Evolutionary conservation across 2,888 invertebrate species (phyloP).

Genomic region (Leptinotarsa juncta): DNA sequence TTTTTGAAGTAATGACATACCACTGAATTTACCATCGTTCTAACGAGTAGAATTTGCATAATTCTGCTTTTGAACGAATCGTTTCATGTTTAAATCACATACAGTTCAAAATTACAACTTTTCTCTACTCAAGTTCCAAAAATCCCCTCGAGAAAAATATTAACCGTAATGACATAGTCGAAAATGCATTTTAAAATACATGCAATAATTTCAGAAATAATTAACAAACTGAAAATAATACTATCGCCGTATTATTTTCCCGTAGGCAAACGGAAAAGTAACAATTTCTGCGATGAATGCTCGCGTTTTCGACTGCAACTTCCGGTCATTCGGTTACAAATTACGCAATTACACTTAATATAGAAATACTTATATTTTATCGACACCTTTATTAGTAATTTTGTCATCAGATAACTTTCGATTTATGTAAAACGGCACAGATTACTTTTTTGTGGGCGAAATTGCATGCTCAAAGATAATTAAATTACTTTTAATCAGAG

Average conservation of each 20-base stretch:
- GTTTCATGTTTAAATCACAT: constrained; percentile 33
- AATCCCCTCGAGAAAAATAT: constrained; percentile 1
- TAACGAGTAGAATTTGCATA: constrained; percentile 37
- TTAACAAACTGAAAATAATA: constrained; percentile 40
- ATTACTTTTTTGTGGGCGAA: constrained; percentile 53
- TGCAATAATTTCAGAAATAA: constrained; percentile 40
- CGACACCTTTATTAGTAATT: constrained; percentile 50
- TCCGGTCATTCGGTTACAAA: constrained; percentile 45
- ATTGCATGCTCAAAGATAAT: constrained; percentile 57
- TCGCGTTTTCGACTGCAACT: constrained; percentile 45
- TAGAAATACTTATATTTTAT: constrained; percentile 47
- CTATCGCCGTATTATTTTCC: constrained; percentile 34
- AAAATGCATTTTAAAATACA: constrained; percentile 25
- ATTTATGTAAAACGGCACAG: constrained; percentile 42
- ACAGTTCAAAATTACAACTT: constrained; percentile 22
- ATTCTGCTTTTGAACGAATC: constrained; percentile 26
- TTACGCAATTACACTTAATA: constrained; percentile 46
- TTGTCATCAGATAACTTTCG: constrained; percentile 46
- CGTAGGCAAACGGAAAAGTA: constrained; percentile 41
- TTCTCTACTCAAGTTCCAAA: not conserved
- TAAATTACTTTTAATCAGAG: constrained; percentile 52
- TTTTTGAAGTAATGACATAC: constrained; percentile 28
- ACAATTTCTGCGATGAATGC: constrained; percentile 45
- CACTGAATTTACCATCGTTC: constrained; percentile 26
- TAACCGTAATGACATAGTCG: constrained; percentile 7